Conservation (phyloP, 2,797 vertebrate species). For the Crocidura indochinensis region DNA sequence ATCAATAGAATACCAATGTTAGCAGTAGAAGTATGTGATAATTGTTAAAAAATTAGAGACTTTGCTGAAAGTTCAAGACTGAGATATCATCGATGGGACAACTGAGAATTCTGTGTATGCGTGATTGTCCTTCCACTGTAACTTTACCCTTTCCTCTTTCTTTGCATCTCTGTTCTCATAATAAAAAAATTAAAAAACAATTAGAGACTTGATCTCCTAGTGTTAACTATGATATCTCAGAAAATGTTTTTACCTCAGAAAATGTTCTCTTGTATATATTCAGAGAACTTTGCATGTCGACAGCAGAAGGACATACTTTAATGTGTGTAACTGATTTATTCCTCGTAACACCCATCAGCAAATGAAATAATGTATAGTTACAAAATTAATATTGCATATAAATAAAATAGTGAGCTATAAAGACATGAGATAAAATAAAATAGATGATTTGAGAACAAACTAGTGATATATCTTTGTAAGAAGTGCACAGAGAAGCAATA, state of each 20-base stretch:
- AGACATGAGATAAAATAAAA: constrained; percentile 15
- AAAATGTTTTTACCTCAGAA: neutral
- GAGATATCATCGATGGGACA: too few species aligned
- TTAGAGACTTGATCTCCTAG: neutral
- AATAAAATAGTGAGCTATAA: constrained; percentile 1
- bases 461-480: neutral
- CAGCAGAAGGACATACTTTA: neutral
- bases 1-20: neutral
- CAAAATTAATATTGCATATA: neutral
- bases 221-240: neutral
- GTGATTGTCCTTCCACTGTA: too few species aligned
- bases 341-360: neutral
- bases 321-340: neutral
- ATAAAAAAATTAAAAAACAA: too few species aligned
- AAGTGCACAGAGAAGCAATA: neutral
- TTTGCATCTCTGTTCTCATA: too few species aligned
- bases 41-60: neutral
- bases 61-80: too few species aligned
- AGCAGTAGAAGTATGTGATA: neutral
- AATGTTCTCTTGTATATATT: neutral
- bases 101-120: too few species aligned
- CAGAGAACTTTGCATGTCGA: constrained; percentile 16
- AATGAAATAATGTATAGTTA: neutral
- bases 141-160: too few species aligned
- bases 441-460: constrained; percentile 30